These are phyloP conservation scores for Mycalesis mineus DNA, from an alignment of 2,888 invertebrate species.

Conservation along the genomic window DNA sequence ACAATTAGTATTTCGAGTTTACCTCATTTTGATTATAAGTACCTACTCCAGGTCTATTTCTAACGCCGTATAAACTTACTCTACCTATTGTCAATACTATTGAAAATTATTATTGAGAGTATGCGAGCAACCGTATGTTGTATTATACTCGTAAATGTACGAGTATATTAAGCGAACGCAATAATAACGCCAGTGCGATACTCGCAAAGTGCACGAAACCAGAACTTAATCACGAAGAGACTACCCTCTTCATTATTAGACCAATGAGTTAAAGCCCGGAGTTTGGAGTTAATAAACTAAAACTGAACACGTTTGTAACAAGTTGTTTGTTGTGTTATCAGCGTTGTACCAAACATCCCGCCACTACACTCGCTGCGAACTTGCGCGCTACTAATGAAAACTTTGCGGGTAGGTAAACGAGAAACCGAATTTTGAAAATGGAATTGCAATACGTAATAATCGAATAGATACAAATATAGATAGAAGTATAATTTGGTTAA, in stretches of 20 bases:
- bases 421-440: constrained; percentile 37
- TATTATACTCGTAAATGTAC: too few relatives aligned
- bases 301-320: constrained; percentile 78
- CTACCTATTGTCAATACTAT: too few relatives aligned
- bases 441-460: constrained; percentile 23
- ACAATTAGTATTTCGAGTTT: too few relatives aligned
- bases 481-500: background rate
- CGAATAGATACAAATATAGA: too few relatives aligned
- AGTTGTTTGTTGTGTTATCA: constrained; percentile 78
- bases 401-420: constrained; percentile 57
- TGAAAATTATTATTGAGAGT: too few relatives aligned
- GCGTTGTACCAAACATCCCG: constrained; percentile 69
- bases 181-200: background rate
- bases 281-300: constrained; percentile 73
- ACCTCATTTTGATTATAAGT: too few relatives aligned
- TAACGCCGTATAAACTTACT: too few relatives aligned
- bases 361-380: constrained; percentile 69
- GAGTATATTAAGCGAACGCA: background rate
- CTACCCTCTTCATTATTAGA: constrained; percentile 69
- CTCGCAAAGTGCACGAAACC: constrained; percentile 16
- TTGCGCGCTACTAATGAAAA: constrained; percentile 68
- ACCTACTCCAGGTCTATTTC: too few relatives aligned
- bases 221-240: constrained; percentile 55
- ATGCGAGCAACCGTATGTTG: too few relatives aligned
- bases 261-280: constrained; percentile 74